A percentile compares a stretch with the other conserved stretches of the same genome.
Conservation (phyloP, 2,113 vertebrate genomes). For the Sturnira hondurensis region DNA sequence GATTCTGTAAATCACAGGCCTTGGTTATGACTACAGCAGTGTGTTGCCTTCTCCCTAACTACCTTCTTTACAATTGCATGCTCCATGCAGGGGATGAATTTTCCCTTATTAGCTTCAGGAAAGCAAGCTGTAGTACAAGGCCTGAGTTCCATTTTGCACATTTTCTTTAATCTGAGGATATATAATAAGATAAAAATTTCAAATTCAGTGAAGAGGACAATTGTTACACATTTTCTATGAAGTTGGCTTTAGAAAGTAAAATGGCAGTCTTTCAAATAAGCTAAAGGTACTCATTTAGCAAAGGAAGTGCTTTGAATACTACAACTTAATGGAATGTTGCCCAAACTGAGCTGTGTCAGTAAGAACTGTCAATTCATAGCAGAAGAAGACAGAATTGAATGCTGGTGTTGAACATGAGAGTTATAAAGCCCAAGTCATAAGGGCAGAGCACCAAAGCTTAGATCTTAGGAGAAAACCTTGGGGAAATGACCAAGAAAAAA, state of each 20-base stretch:
- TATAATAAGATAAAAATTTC: neutral
- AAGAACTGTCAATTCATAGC: neutral
- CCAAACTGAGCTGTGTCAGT: neutral
- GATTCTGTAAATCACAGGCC: slow-evolving; percentile 8
- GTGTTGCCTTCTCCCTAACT: neutral
- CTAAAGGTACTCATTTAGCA: neutral
- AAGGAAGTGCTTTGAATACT: neutral
- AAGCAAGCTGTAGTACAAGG: neutral
- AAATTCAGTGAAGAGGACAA: neutral
- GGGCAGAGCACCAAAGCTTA: neutral
- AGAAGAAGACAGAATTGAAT: neutral
- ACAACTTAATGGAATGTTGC: neutral
- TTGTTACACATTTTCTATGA: neutral
- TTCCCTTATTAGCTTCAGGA: neutral
- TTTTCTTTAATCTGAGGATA: slow-evolving; percentile 6
- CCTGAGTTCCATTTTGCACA: neutral
- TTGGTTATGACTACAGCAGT: neutral
- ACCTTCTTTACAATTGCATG: neutral
- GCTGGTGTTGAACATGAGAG: neutral
- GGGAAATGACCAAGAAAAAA: neutral
- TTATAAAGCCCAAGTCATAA: neutral
- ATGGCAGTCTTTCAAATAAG: neutral
- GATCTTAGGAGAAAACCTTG: neutral
- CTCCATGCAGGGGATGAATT: neutral
- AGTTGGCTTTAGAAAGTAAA: slow-evolving; percentile 7